phyloP scores from a whole-genome alignment of 2,797 vertebrate genomes.

The Scyliorhinus canicula region DNA sequence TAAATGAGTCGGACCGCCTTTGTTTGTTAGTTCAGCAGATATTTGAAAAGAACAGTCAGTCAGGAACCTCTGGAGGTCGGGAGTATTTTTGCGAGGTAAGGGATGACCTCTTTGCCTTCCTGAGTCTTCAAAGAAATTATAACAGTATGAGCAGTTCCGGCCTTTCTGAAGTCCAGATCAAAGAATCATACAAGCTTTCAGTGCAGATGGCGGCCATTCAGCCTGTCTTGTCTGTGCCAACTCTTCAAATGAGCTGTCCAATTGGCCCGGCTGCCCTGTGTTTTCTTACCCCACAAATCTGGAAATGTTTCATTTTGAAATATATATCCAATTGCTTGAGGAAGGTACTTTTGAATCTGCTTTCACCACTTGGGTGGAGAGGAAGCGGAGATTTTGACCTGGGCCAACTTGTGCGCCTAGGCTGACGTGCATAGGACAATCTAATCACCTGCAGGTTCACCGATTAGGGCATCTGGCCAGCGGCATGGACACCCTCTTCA shows the following conservation, averaged over 20 bases:
- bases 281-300: background rate
- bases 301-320: background rate
- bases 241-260: background rate
- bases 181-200: background rate
- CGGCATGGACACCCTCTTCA: no score
- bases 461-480: no score
- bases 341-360: background rate
- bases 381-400: background rate
- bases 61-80: background rate
- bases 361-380: background rate
- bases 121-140: background rate
- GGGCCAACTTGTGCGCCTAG: no score
- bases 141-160: no score
- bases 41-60: background rate
- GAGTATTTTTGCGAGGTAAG: background rate
- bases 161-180: background rate
- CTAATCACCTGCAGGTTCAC: no score
- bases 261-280: no score
- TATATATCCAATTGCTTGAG: background rate
- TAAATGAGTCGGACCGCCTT: background rate
- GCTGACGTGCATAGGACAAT: no score
- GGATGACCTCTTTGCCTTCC: background rate
- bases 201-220: background rate
- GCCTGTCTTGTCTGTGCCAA: background rate
- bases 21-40: no score